Base-by-base conservation (phyloP, 2,113 vertebrate genomes). In the Fregata magnificens region DNA sequence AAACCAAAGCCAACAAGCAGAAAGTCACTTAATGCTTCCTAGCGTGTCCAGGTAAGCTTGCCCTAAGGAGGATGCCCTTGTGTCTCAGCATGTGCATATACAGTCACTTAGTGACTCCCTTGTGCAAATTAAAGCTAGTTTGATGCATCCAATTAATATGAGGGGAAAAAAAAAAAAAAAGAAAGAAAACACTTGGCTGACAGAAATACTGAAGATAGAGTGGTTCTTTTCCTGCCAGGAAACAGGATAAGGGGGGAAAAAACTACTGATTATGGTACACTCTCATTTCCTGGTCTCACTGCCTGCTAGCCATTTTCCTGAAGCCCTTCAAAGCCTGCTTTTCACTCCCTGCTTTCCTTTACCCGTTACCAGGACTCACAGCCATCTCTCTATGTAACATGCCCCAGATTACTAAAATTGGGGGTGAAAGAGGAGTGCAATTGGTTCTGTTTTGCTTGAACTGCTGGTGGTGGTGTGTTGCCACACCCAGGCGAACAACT, bases 1-100 rank as follows among this genome's bases (percentile, higher is more conserved):
- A 77, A 69, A 38, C 21, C 67, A 72, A 67, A 94, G 71, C 20
- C 82, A 36, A 10, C 7, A 31, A 9, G 4, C 32, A 67, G 15
- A 7, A 14, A 24, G 18, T 61, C n/a, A 34, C 25, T 14, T 10
- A 38, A 10, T 44, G 61, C 55, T 15, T 49, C 49, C 9, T 2
- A 1, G 10, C 3, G 13, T 13, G 11, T 6, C 20, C 31, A 29
- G 26, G 12, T 19, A 29, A 28, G 4, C 49, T 32, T 45, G 40
- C 10, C 22, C 15, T 10, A 15, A 16, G 5, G 44, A 42, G 18
- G 25, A 5, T 5, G 13, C 6, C 17, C 21, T 9, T 16, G 1
- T 11, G 18, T 10, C 55, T 93, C 56, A 31, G 66, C 24, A 7
- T 5, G 1, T 4, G 38, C 12, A 1, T 0, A 0, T 13, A 44